Conservation (phyloP, 1,140 invertebrate genomes). For the Pseudomyrmex concolor region DNA sequence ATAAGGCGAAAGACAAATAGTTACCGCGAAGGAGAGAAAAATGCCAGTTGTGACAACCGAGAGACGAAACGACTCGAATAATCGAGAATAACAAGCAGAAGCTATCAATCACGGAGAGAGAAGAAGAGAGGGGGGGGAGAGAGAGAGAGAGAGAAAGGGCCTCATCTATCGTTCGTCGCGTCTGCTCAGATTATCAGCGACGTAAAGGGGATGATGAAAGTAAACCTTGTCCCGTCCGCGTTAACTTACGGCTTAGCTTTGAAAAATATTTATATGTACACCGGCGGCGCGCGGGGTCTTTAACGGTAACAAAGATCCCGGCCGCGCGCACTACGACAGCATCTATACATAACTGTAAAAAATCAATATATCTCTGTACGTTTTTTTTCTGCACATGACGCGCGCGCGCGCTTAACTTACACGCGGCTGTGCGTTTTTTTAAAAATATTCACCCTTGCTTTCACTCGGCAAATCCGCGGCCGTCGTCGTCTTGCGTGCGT, state of each 20-base stretch:
- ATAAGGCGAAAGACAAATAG: too few species aligned
- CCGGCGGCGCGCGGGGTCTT: constrained; percentile 19
- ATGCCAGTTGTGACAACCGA: neutral
- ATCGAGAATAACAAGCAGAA: constrained; percentile 37
- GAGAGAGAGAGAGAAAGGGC: neutral
- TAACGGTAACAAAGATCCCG: constrained; percentile 54
- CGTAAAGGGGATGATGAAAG: constrained; percentile 15
- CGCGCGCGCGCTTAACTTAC: constrained; percentile 27
- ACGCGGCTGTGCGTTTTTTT: constrained; percentile 2
- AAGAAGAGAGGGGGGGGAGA: too few species aligned
- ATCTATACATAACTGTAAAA: constrained; percentile 59
- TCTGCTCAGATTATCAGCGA: constrained; percentile 34
- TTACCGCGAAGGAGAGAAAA: neutral
- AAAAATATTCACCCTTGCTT: constrained; percentile 38
- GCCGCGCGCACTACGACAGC: constrained; percentile 16
- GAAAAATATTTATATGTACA: constrained; percentile 48
- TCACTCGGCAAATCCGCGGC: constrained; percentile 11
- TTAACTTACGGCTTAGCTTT: constrained; percentile 35
- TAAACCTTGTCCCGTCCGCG: constrained; percentile 26
- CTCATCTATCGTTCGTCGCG: neutral
- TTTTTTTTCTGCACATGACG: constrained; percentile 21
- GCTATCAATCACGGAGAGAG: constrained; percentile 41
- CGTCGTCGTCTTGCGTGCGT: neutral
- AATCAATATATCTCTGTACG: constrained; percentile 58
- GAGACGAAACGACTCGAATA: neutral